Conservation (phyloP, 2,113 vertebrate genomes). For the Trichechus manatus region DNA sequence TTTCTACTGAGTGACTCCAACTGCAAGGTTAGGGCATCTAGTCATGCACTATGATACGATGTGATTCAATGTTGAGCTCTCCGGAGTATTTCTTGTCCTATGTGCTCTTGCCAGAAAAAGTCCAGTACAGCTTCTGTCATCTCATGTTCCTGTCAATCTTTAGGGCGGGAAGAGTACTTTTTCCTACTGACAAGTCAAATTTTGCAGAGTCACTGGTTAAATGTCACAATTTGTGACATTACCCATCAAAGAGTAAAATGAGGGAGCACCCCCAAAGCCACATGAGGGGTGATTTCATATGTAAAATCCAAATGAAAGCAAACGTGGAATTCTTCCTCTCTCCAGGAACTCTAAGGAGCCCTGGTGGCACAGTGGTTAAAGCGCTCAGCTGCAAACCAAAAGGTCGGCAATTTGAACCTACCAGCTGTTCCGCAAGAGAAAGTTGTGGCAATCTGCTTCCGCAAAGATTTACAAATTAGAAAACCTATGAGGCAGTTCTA, state of each 20-base stretch:
- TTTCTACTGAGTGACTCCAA: slow-evolving; percentile 70
- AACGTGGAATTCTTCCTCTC: not conserved
- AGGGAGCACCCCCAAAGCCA: not conserved
- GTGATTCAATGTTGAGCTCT: slow-evolving; percentile 83
- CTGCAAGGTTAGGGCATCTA: slow-evolving; percentile 69
- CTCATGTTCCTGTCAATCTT: slow-evolving; percentile 87
- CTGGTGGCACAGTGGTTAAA: not conserved
- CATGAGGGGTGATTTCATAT: not conserved
- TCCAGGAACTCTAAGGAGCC: not conserved
- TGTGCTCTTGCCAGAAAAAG: slow-evolving; percentile 86
- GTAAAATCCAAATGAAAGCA: slow-evolving; percentile 6
- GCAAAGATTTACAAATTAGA: not conserved
- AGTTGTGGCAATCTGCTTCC: not conserved
- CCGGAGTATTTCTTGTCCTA: slow-evolving; percentile 83
- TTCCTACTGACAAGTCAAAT: slow-evolving; percentile 66
- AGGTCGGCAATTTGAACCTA: not conserved
- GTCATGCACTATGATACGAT: slow-evolving; percentile 81
- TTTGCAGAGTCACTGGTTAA: slow-evolving; percentile 76
- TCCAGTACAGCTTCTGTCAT: slow-evolving; percentile 67
- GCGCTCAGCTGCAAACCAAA: not conserved
- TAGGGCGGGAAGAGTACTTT: slow-evolving; percentile 67
- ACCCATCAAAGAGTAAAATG: not conserved
- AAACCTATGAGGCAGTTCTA: not conserved
- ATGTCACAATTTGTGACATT: slow-evolving; percentile 60
- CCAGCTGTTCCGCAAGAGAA: not conserved